Evolutionary conservation across 37 sponge, comb jelly and placozoan species (phyloP).

Genomic region (Chondrosia reniformis): DNA sequence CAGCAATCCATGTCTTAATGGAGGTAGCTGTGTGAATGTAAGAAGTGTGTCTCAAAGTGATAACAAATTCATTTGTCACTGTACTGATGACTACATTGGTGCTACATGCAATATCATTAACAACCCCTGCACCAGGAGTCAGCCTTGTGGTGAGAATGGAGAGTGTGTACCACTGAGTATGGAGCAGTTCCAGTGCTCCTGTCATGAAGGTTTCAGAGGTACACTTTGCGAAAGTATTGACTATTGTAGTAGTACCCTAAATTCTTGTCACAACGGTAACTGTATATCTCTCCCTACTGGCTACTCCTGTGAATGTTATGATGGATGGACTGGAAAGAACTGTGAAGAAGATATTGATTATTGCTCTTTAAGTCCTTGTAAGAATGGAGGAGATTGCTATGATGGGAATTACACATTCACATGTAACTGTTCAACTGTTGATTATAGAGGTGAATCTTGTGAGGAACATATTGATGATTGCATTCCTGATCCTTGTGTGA

Average conservation of each 20-base stretch:
- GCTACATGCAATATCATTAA: not conserved
- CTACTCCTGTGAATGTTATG: slow-evolving; percentile 17
- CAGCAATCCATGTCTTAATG: slow-evolving; percentile 5
- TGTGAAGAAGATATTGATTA: slow-evolving; percentile 29
- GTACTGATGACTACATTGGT: slow-evolving; percentile 17
- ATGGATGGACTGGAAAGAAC: slow-evolving; percentile 4
- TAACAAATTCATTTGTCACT: not conserved
- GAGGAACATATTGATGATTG: not conserved
- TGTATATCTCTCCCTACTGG: not conserved
- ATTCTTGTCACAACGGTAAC: not conserved
- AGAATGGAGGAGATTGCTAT: slow-evolving; percentile 10
- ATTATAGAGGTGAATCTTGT: not conserved
- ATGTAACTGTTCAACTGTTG: slow-evolving; percentile 15
- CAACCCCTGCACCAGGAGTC: too few species aligned
- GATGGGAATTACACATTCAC: slow-evolving; percentile 6
- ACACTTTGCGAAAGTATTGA: too few species aligned
- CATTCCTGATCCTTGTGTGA: not conserved
- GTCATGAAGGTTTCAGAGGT: too few species aligned
- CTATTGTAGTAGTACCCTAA: too few species aligned
- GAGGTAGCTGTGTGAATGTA: slow-evolving; percentile 8
- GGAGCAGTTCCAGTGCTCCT: too few species aligned
- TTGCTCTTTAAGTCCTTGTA: not conserved
- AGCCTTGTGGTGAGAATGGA: too few species aligned
- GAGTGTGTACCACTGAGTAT: too few species aligned
- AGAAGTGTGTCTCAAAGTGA: too few species aligned